phyloP scores from a whole-genome alignment of 2,113 vertebrate species.

The Pelusios castaneus region DNA sequence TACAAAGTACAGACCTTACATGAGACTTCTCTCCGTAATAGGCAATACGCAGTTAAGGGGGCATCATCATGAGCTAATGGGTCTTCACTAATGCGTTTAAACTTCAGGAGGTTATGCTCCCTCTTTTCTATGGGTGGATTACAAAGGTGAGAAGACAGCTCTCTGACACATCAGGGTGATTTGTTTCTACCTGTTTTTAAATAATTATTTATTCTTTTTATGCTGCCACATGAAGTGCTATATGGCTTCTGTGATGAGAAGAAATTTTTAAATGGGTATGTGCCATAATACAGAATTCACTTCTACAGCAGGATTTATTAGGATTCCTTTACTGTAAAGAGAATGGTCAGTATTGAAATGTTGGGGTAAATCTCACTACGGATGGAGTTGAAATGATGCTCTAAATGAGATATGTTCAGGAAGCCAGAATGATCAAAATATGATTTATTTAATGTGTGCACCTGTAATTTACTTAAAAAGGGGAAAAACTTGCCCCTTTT shows the following conservation, averaged over 20 bases:
- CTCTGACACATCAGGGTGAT: neutral
- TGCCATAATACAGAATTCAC: neutral
- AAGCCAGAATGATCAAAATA: slow-evolving; percentile 63
- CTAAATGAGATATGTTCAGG: slow-evolving; percentile 59
- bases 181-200: neutral
- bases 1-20: neutral
- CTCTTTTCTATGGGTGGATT: neutral
- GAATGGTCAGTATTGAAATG: slow-evolving; percentile 12
- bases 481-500: slow-evolving; percentile 27
- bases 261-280: neutral
- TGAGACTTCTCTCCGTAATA: neutral
- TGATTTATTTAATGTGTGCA: slow-evolving; percentile 46
- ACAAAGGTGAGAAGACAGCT: neutral
- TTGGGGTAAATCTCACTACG: slow-evolving; percentile 9
- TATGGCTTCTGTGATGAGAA: neutral
- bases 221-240: neutral
- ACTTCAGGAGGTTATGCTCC: neutral
- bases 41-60: neutral
- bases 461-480: slow-evolving; percentile 48
- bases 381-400: slow-evolving; percentile 54
- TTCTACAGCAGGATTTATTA: too few species aligned
- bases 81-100: neutral
- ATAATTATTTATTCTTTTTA: neutral
- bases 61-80: neutral
- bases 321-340: neutral